These are phyloP conservation scores for Drosophila repletoides DNA, from an alignment of 1,140 invertebrate species.

Conservation along the genomic window DNA sequence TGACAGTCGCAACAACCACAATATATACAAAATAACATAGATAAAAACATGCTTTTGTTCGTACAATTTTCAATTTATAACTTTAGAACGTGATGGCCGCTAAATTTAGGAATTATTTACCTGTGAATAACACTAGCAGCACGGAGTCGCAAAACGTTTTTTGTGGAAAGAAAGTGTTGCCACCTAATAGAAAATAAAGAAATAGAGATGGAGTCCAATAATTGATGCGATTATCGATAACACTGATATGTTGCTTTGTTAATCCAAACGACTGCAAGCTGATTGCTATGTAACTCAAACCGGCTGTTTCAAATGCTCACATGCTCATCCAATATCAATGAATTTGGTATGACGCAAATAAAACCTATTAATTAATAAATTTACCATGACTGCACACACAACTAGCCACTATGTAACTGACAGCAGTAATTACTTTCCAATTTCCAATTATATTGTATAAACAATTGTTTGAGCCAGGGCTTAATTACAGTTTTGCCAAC, in stretches of 20 bases:
- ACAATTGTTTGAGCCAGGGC: conserved; percentile 45
- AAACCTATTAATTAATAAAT: conserved; percentile 57
- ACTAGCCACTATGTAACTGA: conserved; percentile 40
- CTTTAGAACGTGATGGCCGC: conserved; percentile 16
- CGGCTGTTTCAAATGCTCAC: conserved; percentile 3
- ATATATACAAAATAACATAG: conserved; percentile 19
- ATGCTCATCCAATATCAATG: conserved; percentile 6
- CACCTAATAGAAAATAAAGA: background rate
- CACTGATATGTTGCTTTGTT: background rate
- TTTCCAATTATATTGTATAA: conserved; percentile 74
- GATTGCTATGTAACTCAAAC: background rate
- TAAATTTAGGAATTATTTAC: conserved; percentile 32
- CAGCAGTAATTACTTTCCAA: conserved; percentile 64
- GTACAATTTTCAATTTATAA: background rate
- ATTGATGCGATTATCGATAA: conserved; percentile 2
- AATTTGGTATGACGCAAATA: conserved; percentile 25
- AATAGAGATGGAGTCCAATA: background rate
- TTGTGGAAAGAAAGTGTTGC: conserved; percentile 33
- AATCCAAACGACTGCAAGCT: background rate
- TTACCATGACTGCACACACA: conserved; percentile 49
- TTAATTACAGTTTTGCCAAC: background rate
- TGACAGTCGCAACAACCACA: background rate
- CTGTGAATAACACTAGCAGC: conserved; percentile 8
- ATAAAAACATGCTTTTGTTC: background rate
- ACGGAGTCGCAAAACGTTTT: conserved; percentile 39